Base-by-base conservation (phyloP, 2,888 invertebrate species). In the Noctua janthina region DNA sequence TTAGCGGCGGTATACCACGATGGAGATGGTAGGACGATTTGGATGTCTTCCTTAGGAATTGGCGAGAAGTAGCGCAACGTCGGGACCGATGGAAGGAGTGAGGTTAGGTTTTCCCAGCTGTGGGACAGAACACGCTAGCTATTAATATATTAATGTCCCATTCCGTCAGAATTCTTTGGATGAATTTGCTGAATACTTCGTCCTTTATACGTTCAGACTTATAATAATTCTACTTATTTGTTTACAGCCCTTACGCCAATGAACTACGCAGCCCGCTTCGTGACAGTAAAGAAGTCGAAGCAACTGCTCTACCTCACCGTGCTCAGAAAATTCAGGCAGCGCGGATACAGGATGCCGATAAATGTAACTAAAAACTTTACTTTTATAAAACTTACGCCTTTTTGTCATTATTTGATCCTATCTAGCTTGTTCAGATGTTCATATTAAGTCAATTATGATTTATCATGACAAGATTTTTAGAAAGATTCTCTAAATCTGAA, bases 241-340 rank as follows among this genome's bases (percentile, higher is more conserved):
- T 76, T 94, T 93, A 64, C 93, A 98, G 98, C 93, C 51, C 96
- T 98, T 92, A 97, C 97, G 0, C 98, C 98, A 0, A 97, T 98
- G 94, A 97, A 98, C 79, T 99, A 98, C 91, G 96, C 98, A 0
- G 97, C 97, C 74, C 97, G 98, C 66, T 97, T 98, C 91, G 98
- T 98, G 1, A 97, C 96, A 79, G 94, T 98, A 23, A 97, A 98
- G 72, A 97, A 97, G 83, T 97, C 97, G 0, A 97, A 97, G 74
- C 97, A 96, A 83, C 88, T 97, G 20, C 93, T 97, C 0, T 97
- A 97, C 78, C 92, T 97, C 20, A 97, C 96, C 0, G 97, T 97
- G 0, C 85, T 97, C 23, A 93, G 96, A 86, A 96, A 96, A 86
- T 97, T 96, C 87, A 91, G 93, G 43, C 92, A 93, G 1, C 91